phyloP scores from a whole-genome alignment of 1,140 invertebrate genomes.

The Calliphora vicina region DNA sequence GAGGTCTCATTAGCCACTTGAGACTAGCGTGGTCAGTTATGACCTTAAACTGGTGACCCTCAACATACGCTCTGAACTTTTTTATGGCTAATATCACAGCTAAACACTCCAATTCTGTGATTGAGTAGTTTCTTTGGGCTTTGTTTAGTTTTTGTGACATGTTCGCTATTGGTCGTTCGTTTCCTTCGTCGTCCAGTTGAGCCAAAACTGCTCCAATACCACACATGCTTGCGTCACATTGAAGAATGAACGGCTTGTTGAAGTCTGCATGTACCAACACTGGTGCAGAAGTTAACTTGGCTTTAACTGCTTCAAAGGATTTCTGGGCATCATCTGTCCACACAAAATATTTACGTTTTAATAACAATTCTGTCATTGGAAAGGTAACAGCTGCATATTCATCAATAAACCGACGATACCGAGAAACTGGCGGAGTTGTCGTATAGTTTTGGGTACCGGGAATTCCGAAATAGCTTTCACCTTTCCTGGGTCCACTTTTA shows the following conservation, averaged over 20 bases:
- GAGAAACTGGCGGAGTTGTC: constrained; percentile 43
- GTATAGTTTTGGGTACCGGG: constrained; percentile 6
- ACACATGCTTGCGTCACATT: not conserved
- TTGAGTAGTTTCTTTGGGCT: not conserved
- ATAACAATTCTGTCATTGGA: not conserved
- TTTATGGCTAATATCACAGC: not conserved
- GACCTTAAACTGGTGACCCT: not conserved
- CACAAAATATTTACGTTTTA: not conserved
- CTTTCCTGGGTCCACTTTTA: constrained; percentile 25
- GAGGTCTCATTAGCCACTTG: not conserved
- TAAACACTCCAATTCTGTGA: not conserved
- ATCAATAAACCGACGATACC: constrained; percentile 53
- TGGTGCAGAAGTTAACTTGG: not conserved
- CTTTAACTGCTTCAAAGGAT: not conserved
- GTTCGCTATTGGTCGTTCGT: not conserved
- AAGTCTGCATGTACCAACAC: not conserved
- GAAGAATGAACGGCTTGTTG: not conserved
- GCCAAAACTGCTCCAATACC: not conserved
- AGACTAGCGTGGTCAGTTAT: not conserved
- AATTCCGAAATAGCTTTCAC: constrained; percentile 9
- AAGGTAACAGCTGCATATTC: not conserved
- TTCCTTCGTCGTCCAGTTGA: not conserved
- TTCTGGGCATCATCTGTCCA: not conserved
- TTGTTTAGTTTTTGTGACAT: not conserved
- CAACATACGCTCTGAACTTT: not conserved